Percentiles rank a stretch among this genome's conserved stretches.
These are phyloP conservation scores for Zelostemma sp. DNA, from an alignment of 1,140 invertebrate genomes.

Conservation along the genomic window DNA sequence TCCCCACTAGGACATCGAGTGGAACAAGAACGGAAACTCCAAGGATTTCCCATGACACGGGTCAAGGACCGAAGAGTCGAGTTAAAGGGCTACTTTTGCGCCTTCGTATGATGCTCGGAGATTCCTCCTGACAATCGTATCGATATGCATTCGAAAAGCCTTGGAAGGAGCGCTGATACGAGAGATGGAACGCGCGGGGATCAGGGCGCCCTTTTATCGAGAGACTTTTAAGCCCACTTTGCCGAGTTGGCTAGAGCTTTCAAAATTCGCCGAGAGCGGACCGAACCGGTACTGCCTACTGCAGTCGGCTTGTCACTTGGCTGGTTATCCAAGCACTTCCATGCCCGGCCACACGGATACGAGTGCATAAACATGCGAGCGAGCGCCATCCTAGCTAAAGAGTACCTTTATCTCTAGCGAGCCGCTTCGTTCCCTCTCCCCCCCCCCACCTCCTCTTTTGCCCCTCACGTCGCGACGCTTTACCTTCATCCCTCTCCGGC, in stretches of 20 bases:
- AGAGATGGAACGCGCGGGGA: too few relatives aligned
- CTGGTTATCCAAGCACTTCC: conserved; percentile 70
- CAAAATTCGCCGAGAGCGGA: conserved; percentile 66
- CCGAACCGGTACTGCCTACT: conserved; percentile 50
- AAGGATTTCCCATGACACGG: conserved; percentile 46
- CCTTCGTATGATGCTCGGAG: too few relatives aligned
- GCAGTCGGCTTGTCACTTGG: conserved; percentile 69
- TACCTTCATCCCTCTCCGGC: conserved; percentile 44
- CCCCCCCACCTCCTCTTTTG: conserved; percentile 4
- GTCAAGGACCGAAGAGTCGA: conserved; percentile 47
- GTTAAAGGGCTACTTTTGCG: conserved; percentile 44
- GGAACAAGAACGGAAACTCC: conserved; percentile 31
- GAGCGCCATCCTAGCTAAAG: conserved; percentile 67
- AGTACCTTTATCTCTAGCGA: conserved; percentile 69
- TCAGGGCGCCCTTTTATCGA: conserved; percentile 64
- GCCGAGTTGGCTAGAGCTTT: conserved; percentile 69
- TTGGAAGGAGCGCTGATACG: too few relatives aligned
- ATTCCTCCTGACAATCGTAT: too few relatives aligned
- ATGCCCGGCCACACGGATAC: conserved; percentile 69
- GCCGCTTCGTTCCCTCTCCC: conserved; percentile 56
- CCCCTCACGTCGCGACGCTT: conserved; percentile 35
- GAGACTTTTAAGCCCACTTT: conserved; percentile 69
- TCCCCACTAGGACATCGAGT: conserved; percentile 56
- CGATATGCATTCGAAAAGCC: too few relatives aligned
- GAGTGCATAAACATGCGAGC: conserved; percentile 71